Conservation (phyloP, 1,140 invertebrate species). For the Phocides pigmalion region DNA sequence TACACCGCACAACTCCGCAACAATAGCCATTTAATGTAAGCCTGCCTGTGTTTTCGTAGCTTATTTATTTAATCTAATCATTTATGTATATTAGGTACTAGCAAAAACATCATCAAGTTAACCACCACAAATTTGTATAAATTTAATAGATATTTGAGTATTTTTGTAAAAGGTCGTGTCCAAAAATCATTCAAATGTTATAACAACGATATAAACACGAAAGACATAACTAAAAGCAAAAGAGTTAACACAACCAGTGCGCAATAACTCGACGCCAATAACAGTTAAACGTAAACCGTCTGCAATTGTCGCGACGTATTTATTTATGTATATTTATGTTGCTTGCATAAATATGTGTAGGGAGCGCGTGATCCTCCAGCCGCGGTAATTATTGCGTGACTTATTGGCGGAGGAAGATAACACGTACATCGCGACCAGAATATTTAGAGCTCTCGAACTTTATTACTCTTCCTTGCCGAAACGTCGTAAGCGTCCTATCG, state of each 20-base stretch:
- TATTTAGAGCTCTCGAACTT: constrained; percentile 44
- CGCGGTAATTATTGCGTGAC: constrained; percentile 81
- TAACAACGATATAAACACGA: too few species aligned
- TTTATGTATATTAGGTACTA: too few species aligned
- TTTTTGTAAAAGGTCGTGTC: too few species aligned
- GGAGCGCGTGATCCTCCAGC: constrained; percentile 68
- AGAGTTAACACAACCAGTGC: constrained; percentile 21
- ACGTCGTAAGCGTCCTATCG: neutral
- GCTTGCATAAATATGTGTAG: constrained; percentile 71
- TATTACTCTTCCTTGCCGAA: neutral
- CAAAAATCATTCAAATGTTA: too few species aligned
- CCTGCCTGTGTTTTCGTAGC: too few species aligned
- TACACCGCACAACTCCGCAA: too few species aligned
- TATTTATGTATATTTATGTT: constrained; percentile 69
- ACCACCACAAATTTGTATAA: too few species aligned
- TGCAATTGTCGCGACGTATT: constrained; percentile 67
- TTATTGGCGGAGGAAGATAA: constrained; percentile 79
- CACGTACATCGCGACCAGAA: constrained; percentile 65
- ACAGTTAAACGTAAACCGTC: constrained; percentile 48
- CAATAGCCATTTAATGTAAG: too few species aligned
- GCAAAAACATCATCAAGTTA: too few species aligned
- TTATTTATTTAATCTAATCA: too few species aligned
- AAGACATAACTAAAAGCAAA: neutral
- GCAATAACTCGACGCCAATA: constrained; percentile 43
- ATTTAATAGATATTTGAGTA: too few species aligned